Conservation (phyloP, 2,113 vertebrate genomes). For the Microtus ochrogaster region DNA sequence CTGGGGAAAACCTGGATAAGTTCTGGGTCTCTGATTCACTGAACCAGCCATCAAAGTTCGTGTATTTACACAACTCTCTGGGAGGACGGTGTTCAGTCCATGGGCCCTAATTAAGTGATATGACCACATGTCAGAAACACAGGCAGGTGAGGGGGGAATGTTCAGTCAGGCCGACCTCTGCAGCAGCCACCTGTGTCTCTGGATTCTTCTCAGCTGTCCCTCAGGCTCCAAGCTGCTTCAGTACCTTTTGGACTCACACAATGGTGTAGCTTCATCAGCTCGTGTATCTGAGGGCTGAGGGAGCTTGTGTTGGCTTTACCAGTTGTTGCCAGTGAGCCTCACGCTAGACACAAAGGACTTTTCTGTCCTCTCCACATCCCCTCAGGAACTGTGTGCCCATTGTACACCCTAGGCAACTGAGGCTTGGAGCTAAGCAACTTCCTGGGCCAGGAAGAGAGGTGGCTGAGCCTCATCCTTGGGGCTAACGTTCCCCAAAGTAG, state of each 20-base stretch:
- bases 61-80: background rate
- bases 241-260: too few species aligned
- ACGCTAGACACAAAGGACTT: background rate
- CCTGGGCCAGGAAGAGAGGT: background rate
- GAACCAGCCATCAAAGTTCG: too few species aligned
- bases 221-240: background rate
- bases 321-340: background rate
- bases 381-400: background rate
- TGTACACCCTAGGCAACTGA: background rate
- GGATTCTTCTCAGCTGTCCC: accelerated
- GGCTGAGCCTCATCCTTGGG: background rate
- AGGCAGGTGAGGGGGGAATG: background rate
- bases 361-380: background rate
- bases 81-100: too few species aligned
- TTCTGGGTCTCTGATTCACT: background rate
- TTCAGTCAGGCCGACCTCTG: background rate
- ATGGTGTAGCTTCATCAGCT: too few species aligned
- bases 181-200: background rate
- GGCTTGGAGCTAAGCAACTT: background rate
- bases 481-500: background rate
- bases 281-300: background rate
- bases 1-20: background rate
- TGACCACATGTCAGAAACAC: accelerated
- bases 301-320: background rate
- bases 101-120: too few species aligned